Base-by-base conservation (phyloP, 2,113 vertebrate species). In the Cyphomyrus plagiostoma region DNA sequence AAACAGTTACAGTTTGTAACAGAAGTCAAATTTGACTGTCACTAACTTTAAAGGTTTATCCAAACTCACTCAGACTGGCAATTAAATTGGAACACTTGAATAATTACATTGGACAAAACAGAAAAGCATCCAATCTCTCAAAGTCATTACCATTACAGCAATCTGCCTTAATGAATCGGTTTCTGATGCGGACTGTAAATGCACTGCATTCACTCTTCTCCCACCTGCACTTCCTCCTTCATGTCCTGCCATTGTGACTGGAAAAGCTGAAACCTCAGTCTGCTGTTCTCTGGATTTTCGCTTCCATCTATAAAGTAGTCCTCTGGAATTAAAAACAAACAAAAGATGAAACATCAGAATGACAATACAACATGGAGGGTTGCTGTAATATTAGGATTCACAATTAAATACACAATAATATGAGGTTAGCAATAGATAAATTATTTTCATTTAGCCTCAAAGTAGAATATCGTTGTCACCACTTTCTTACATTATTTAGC, bases 181-280 rank as follows among this genome's bases (percentile, higher is more conserved):
- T 58, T 56, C 19, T 56, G 62, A 70, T 13, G n/a, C 9, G 1
- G 66, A 74, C 26, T 74, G n/a, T 74, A 26, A 35, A 35, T 74
- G 66, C 3, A 5, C n/a, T 74, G 9, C 66, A n/a, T 74, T 74
- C 35, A 15, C 3, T 7, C 26, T 1, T 26, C 3, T 92, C 92
- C 95, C 91, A 99, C 98, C 97, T 98, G 95, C 9, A 96, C 97
- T 94, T 98, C 95, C 0, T 23, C 92, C 94, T 97, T 97, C 92
- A 98, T 96, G 58, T 96, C 93, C 88, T 95, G 94, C 98, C 97
- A 98, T 9, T 98, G 95, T 10, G 94, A 94, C 91, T 96, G 96
- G 89, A 95, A 99, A 26, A 96, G 96, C 91, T 92, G 89, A 91
- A 97, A 98, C 7, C 97, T 95, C 66, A 93, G 88, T 11, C 92